Conservation (phyloP, 2,797 vertebrate genomes). For the Rhinella marina region DNA sequence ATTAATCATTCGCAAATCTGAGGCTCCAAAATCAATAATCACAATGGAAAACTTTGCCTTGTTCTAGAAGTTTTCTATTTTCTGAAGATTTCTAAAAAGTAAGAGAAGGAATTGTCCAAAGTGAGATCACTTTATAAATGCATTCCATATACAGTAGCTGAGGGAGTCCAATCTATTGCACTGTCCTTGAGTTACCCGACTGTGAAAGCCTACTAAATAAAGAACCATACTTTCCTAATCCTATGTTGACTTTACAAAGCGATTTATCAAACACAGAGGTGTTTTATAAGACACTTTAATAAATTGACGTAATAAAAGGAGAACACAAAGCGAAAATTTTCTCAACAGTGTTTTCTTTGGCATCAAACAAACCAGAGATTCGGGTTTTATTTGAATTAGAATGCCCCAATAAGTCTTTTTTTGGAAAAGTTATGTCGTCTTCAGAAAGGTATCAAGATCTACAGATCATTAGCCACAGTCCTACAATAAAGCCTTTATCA, state of each 20-base stretch:
- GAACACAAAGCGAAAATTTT: slow-evolving; percentile 23
- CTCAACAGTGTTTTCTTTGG: slow-evolving; percentile 18
- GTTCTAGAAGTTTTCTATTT: background rate
- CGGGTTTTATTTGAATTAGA: background rate
- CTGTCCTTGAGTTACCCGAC: slow-evolving; percentile 31
- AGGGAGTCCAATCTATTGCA: background rate
- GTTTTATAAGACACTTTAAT: slow-evolving; percentile 44
- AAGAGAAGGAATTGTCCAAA: background rate
- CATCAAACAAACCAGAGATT: background rate
- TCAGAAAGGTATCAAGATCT: background rate
- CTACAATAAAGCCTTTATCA: background rate
- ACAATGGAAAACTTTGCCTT: background rate
- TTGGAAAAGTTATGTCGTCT: background rate
- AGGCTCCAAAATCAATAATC: background rate
- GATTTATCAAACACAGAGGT: slow-evolving; percentile 42
- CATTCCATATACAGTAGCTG: background rate
- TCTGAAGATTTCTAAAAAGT: background rate
- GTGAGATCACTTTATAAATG: background rate
- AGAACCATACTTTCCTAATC: slow-evolving; percentile 26
- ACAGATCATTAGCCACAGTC: background rate
- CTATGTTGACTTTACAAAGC: slow-evolving; percentile 39
- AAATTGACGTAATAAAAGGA: background rate
- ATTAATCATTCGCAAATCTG: too few relatives aligned
- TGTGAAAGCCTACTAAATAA: background rate
- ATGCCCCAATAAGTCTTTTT: background rate